Base-by-base conservation (phyloP, 2,113 vertebrate species). In the Stictonetta naevosa region DNA sequence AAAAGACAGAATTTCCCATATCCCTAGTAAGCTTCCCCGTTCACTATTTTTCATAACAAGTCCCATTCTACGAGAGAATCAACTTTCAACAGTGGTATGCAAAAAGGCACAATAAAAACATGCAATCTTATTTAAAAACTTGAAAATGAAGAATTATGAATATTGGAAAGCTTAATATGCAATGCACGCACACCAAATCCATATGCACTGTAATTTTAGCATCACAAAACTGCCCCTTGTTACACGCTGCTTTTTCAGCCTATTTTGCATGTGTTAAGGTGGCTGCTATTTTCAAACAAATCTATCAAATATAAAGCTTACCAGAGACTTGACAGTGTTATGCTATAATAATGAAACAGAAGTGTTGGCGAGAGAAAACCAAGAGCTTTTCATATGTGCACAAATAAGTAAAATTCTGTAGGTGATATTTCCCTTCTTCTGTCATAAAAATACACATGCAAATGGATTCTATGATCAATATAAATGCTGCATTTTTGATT, bases 271-370 rank as follows among this genome's bases (percentile, higher is more conserved):
- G 92, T 38, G 72, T 48, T 92, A 86, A 92, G 88, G 94, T 89
- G 95, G 94, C 53, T 93, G 93, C 86, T 95, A 88, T 96, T 97
- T 96, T 96, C 88, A 95, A 95, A 81, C 71, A 92, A 73, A 96
- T 82, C 88, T 87, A 90, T 92, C 93, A 96, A 96, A 94, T 92
- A 91, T 88, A 85, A 95, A 83, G 79, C 88, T 95, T 96, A 91
- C 15, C 76, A 95, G 79, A 83, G 78, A 90, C 73, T 83, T 96
- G 94, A 94, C 88, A 93, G 86, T 84, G 77, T 71, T 94, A 83
- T 86, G 79, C 80, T 88, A 84, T 84, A 93, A 94, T 91, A 93
- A 93, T 21, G 86, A 82, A 91, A 76, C 62, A 94, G 83, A 71
- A 87, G 69, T 50, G 83, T 55, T 88, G 91, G 74, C 1, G 9